Percentiles rank a stretch among this genome's conserved stretches.
Evolutionary conservation across 2,797 vertebrate species (phyloP).

Genomic region (Crocidura indochinensis): DNA sequence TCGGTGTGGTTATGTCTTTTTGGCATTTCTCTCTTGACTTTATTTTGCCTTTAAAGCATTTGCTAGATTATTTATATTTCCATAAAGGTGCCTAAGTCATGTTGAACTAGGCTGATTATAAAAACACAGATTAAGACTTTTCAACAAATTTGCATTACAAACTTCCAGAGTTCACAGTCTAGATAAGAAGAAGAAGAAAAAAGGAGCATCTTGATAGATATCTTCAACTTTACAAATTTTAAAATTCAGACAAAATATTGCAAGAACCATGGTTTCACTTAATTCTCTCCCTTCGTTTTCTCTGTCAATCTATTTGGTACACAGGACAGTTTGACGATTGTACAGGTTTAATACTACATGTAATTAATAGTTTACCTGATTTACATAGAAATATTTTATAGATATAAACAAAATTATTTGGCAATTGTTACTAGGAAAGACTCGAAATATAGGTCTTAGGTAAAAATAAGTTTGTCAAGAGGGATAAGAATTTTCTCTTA

Average conservation of each 20-base stretch:
- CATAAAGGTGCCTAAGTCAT: conserved; percentile 27
- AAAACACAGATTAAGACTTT: conserved; percentile 1
- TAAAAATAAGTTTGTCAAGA: neutral
- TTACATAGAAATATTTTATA: conserved; percentile 46
- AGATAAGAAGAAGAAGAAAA: neutral
- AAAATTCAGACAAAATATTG: conserved; percentile 11
- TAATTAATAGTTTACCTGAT: conserved; percentile 31
- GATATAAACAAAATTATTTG: conserved; percentile 46
- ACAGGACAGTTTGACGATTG: neutral
- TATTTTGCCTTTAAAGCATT: conserved; percentile 7
- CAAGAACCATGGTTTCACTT: too few relatives aligned
- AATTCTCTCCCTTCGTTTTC: too few relatives aligned
- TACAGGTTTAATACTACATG: neutral
- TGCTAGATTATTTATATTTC: conserved; percentile 29
- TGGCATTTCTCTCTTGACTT: neutral
- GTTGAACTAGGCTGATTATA: conserved; percentile 15
- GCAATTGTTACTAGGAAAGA: neutral
- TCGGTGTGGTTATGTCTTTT: neutral
- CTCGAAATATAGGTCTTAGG: neutral
- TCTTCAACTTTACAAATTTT: conserved; percentile 44
- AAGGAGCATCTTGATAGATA: neutral
- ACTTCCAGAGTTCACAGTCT: neutral
- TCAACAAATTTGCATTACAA: conserved; percentile 31
- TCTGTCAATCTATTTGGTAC: neutral
- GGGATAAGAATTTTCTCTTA: neutral